Evolutionary conservation across 2,888 invertebrate species (phyloP).

Genomic region (Campoplex nolae): DNA sequence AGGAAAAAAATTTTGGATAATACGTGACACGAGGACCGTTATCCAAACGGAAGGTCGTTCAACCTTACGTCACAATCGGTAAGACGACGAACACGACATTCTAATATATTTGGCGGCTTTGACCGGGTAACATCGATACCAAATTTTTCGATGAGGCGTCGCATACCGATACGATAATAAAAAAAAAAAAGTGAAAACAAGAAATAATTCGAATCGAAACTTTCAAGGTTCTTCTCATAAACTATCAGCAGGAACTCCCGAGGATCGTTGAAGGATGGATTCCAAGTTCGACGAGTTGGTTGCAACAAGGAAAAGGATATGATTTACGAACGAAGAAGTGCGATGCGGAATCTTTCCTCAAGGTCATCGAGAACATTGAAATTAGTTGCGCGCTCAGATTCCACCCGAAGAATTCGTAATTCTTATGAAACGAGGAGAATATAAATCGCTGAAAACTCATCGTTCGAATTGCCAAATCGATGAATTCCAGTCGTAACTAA

Average conservation of each 20-base stretch:
- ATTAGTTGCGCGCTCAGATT: neutral
- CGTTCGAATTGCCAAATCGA: neutral
- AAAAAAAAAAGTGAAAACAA: neutral
- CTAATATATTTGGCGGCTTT: conserved; percentile 3
- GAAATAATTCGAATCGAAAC: neutral
- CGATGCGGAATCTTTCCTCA: neutral
- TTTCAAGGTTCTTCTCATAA: neutral
- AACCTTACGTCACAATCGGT: conserved; percentile 31
- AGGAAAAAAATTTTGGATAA: conserved; percentile 13
- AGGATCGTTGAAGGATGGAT: neutral
- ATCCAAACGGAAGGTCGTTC: conserved; percentile 29
- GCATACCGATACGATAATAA: neutral
- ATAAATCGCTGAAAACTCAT: neutral
- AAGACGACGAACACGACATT: neutral
- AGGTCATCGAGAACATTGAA: neutral
- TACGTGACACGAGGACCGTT: conserved; percentile 26
- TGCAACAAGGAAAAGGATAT: neutral
- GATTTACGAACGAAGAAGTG: neutral
- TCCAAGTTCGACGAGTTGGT: neutral
- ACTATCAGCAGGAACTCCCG: neutral
- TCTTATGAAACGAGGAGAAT: neutral
- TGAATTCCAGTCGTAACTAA: neutral
- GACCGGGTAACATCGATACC: conserved; percentile 8
- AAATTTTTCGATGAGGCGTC: neutral
- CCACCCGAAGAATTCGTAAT: conserved; percentile 4